phyloP scores from a whole-genome alignment of 2,113 vertebrate genomes.

The Phalacrocorax aristotelis region DNA sequence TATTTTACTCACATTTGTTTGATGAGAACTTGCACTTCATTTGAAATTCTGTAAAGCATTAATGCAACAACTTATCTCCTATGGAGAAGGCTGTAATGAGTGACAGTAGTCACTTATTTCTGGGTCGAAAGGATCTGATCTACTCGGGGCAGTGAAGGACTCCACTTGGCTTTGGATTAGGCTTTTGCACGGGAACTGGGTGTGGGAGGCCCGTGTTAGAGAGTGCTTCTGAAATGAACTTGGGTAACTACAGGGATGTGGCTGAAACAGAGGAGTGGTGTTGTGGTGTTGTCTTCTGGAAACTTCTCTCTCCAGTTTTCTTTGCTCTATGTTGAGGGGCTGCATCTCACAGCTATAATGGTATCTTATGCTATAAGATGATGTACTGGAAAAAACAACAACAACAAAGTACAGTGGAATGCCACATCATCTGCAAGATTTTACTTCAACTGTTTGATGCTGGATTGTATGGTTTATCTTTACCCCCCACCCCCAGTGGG shows the following conservation, averaged over 20 bases:
- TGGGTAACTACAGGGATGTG: not conserved
- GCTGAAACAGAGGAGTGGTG: not conserved
- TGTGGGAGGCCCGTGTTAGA: not conserved
- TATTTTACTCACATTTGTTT: not conserved
- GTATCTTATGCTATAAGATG: not conserved
- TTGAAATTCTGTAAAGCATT: not conserved
- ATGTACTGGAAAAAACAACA: not conserved
- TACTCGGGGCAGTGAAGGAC: not conserved
- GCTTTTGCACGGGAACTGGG: not conserved
- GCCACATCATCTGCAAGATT: not conserved
- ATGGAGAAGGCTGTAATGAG: not conserved
- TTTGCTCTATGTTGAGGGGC: not conserved
- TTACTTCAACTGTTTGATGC: not conserved
- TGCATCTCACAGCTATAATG: not conserved
- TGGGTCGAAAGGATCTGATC: not conserved
- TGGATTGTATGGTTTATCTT: not conserved
- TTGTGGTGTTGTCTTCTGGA: not conserved
- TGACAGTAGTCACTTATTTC: not conserved
- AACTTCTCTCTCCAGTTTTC: not conserved
- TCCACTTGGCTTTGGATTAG: not conserved
- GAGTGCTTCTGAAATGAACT: not conserved
- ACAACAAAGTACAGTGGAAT: not conserved
- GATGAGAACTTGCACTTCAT: slow-evolving; percentile 19
- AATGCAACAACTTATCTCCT: not conserved
- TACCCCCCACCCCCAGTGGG: no score